Evolutionary conservation across 2,113 vertebrate genomes (phyloP), one percentile per base, ranked within the genome.

Genomic region (Podarcis raffonei): DNA sequence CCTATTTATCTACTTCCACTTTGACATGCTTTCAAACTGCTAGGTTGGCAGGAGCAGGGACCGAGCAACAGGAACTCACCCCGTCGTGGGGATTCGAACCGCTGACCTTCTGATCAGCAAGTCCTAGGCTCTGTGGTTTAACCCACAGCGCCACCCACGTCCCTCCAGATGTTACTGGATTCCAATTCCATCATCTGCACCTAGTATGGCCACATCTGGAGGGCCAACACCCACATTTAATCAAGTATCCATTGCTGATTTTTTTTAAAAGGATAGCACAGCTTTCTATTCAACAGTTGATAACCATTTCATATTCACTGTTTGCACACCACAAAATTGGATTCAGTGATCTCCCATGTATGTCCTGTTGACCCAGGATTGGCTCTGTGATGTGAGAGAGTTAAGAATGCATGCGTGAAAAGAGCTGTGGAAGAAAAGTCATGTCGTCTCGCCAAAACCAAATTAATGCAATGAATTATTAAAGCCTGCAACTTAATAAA

Each of bases 401-500:
- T 75, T 81, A 69, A 69, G 39, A 35, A n/a, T 39, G 32, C 22
- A 0, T 12, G 76, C 42, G 0, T 59, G 48, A 79, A n/a, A 42
- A 5, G 68, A 76, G 59, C 2, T n/a, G 25, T 81, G 25, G 2
- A 88, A 83, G 25, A 87, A 89, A 88, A 30, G 0, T 59, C 15
- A 88, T 83, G 20, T 9, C 1, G 89, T 85, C 62, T n/a, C 2
- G 32, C 78, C 84, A 59, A 69, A 0, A 77, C 79, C 74, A 42
- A 0, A 69, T 78, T 37, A 74, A 88, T 39, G 80, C 7, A 1
- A 1, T 79, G 78, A 83, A 84, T n/a, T 20, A 18, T 90, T 35
- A 87, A 81, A 65, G 87, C 72, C 62, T 86, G 69, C 32, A 87
- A 4, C 85, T 92, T 37, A 84, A 48, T 53, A 84, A 66, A 83